Percentiles rank a stretch among this genome's conserved stretches.
Conservation (phyloP, 2,888 invertebrate genomes). For the Yponomeuta cagnagella region DNA sequence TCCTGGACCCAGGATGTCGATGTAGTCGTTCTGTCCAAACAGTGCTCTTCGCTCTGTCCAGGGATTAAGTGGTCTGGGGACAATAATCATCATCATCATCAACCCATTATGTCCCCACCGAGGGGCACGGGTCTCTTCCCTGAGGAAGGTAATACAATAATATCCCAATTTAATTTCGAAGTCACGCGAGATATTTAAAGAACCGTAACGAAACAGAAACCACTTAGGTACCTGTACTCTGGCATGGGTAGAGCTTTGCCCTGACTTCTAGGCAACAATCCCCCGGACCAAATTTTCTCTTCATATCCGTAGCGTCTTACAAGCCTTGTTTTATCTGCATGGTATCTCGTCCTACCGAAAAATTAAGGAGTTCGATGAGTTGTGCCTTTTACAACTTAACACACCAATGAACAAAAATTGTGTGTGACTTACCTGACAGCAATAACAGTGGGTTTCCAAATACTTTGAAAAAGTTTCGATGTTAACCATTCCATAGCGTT, state of each 20-base stretch:
- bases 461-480: slow-evolving; percentile 43
- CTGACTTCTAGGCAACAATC: slow-evolving; percentile 81
- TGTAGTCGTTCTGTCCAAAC: slow-evolving; percentile 97
- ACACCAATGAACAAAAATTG: not conserved
- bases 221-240: slow-evolving; percentile 67
- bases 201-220: not conserved
- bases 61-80: slow-evolving; percentile 78
- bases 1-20: slow-evolving; percentile 94
- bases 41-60: slow-evolving; percentile 88
- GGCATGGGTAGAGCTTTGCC: slow-evolving; percentile 78
- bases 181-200: not conserved
- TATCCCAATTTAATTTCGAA: slow-evolving; percentile 3
- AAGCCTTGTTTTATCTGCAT: slow-evolving; percentile 78
- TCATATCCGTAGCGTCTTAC: slow-evolving; percentile 82
- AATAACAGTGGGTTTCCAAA: slow-evolving; percentile 58
- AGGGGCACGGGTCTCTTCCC: too few species aligned
- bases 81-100: not conserved
- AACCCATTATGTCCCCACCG: too few species aligned
- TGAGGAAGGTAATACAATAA: not conserved
- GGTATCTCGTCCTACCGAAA: slow-evolving; percentile 67
- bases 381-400: not conserved
- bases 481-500: slow-evolving; percentile 50
- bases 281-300: slow-evolving; percentile 79
- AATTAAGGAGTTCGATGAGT: slow-evolving; percentile 6
- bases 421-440: slow-evolving; percentile 48